Base-by-base conservation (phyloP, 2,113 vertebrate species). In the Lophius piscatorius region DNA sequence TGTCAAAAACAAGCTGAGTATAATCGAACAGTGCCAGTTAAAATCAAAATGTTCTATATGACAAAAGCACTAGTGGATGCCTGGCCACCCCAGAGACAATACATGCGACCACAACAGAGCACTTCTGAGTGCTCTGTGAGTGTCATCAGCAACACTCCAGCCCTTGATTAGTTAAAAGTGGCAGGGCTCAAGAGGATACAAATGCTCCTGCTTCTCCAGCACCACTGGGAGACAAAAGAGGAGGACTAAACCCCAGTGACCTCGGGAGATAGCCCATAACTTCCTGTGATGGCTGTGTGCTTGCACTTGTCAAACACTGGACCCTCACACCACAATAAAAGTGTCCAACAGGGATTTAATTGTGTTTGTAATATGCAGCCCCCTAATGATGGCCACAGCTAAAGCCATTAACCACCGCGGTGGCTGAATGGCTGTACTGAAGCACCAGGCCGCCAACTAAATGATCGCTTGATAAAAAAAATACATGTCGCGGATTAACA, bases 391-490 rank as follows among this genome's bases (percentile, higher is more conserved):
- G 92, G 90, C 93, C 92, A 89, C 90, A 86, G 89, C 91, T 91
- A 82, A 93, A 95, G 93, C 94, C 93, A 95, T 97, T 96, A 95
- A 93, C 90, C 92, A 89, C 78, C 58, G 81, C 59, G 86, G 92
- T 90, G 90, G 91, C 92, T 87, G 89, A 92, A 92, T 88, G 89
- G 92, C 90, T 88, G 91, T 84, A 93, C 90, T 91, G 90, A 93
- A 68, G 86, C 80, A 77, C 63, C 76, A 86, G 91, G 80, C 92
- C 90, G 90, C 90, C 89, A 88, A 91, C 94, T 93, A 94, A 95
- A 98, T 95, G 92, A 95, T 96, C 91, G 93, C 93, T 95, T 96
- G 95, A 98, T 96, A 95, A 97, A 98, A 96, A n/a, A 95, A 96
- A 97, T 93, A 95, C 94, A 94, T 95, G 94, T 91, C 88, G 92